Conservation (phyloP, 2,888 invertebrate species). For the Scelioninae gen. 1 region DNA sequence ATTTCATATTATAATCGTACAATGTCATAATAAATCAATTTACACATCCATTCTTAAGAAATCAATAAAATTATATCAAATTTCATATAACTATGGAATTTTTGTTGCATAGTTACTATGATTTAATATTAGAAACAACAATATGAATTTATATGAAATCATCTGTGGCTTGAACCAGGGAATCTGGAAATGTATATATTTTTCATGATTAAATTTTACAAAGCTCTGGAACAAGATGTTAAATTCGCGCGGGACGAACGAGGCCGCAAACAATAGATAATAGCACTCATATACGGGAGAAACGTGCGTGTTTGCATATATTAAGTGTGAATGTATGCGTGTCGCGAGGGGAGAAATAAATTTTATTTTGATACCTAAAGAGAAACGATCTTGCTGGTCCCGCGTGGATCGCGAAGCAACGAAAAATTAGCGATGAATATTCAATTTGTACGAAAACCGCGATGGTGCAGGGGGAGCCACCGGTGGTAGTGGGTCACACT, state of each 20-base stretch:
- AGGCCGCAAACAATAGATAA: slow-evolving; percentile 13
- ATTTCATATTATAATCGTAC: too few species aligned
- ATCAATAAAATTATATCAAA: too few species aligned
- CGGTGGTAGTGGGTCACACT: slow-evolving; percentile 58
- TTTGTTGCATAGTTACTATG: too few species aligned
- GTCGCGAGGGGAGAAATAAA: neutral
- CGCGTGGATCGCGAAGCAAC: slow-evolving; percentile 55
- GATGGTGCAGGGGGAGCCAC: slow-evolving; percentile 50
- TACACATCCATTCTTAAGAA: too few species aligned
- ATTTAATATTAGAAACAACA: too few species aligned
- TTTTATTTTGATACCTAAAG: slow-evolving; percentile 56
- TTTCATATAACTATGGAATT: too few species aligned
- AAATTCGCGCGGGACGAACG: slow-evolving; percentile 44
- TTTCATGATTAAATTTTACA: slow-evolving; percentile 14
- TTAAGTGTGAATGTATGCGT: slow-evolving; percentile 21
- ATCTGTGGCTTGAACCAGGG: too few species aligned
- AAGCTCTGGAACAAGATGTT: slow-evolving; percentile 44
- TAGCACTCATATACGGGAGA: slow-evolving; percentile 2
- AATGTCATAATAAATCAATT: too few species aligned
- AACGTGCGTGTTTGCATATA: slow-evolving; percentile 27
- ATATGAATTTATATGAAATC: too few species aligned
- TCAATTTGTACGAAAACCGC: slow-evolving; percentile 58
- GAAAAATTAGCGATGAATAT: slow-evolving; percentile 61
- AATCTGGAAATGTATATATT: neutral
- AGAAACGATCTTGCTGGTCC: slow-evolving; percentile 47